Percentiles rank a stretch among this genome's conserved stretches.
phyloP scores from a whole-genome alignment of 2,888 invertebrate species.

The Heliconius cydno region DNA sequence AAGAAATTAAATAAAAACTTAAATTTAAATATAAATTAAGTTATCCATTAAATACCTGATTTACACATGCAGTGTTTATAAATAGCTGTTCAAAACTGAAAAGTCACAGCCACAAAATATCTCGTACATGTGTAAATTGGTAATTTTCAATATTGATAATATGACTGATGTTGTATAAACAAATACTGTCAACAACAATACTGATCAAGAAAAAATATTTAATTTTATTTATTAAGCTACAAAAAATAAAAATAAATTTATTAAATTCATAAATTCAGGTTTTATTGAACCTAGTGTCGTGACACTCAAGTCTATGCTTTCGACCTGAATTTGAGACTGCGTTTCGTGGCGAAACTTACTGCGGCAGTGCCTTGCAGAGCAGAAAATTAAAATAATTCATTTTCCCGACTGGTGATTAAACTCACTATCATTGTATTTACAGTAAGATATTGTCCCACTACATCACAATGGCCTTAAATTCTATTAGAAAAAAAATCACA shows the following conservation, averaged over 20 bases:
- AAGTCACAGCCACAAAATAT: slow-evolving; percentile 38
- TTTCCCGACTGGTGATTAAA: background rate
- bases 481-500: background rate
- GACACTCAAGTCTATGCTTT: too few species aligned
- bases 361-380: too few species aligned
- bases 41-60: slow-evolving; percentile 16
- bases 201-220: background rate
- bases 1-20: background rate
- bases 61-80: slow-evolving; percentile 30
- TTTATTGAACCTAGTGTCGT: too few species aligned
- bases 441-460: background rate
- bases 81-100: slow-evolving; percentile 18
- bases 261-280: too few species aligned
- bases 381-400: background rate
- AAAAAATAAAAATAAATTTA: too few species aligned
- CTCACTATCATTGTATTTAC: background rate
- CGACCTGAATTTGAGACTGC: too few species aligned
- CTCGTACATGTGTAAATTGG: slow-evolving; percentile 16
- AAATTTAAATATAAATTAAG: slow-evolving; percentile 15
- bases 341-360: too few species aligned
- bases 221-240: background rate
- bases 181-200: background rate
- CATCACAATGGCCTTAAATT: background rate
- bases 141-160: slow-evolving; percentile 14
- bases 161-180: slow-evolving; percentile 6